Evolutionary conservation across 2,113 vertebrate genomes (phyloP), one percentile per base, ranked within the genome.

Genomic region (Hydrochoerus hydrochaeris): DNA sequence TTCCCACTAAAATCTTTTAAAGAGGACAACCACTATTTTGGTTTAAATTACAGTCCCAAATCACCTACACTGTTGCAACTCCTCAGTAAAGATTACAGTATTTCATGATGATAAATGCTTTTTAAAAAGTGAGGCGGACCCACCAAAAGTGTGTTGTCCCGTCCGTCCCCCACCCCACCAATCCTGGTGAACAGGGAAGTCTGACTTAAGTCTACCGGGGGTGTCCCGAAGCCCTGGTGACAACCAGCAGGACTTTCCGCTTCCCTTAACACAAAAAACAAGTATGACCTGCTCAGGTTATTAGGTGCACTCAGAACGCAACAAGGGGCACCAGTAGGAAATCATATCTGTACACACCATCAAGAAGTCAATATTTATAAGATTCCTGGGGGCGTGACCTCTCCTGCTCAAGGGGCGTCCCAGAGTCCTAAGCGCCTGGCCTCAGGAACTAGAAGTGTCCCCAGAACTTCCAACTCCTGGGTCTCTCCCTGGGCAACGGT

Each of bases 291-390:
- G 92, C 92, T 95, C 85, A 28, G 41, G 90, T 73, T 92, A 69
- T 65, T 52, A 24, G 71, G 87, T 77, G 90, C 54, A 77, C 92
- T 88, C 60, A 65, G 77, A 82, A 71, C 57, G n/a, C 85, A 57
- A 35, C 0, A 4, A 94, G 73, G 88, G 84, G 32, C 89, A 73
- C 91, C 93, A 84, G 94, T 82, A 75, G 95, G 93, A 96, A 95
- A 95, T 95, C 93, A 0, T 92, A 90, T 71, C 77, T 30, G 84
- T 78, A 63, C 87, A 93, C 96, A 95, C 71, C 52, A 95, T 87
- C 92, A 78, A 91, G 89, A 95, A 96, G 97, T 92, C 90, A 95
- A 49, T 77, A 90, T 87, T 95, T 63, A n/a, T n/a, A 95, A 90
- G 63, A 78, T 71, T 82, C 65, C 52, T 41, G 83, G 89, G 89